phyloP scores from a whole-genome alignment of 2,888 invertebrate species.

The Brachylomia viminalis region DNA sequence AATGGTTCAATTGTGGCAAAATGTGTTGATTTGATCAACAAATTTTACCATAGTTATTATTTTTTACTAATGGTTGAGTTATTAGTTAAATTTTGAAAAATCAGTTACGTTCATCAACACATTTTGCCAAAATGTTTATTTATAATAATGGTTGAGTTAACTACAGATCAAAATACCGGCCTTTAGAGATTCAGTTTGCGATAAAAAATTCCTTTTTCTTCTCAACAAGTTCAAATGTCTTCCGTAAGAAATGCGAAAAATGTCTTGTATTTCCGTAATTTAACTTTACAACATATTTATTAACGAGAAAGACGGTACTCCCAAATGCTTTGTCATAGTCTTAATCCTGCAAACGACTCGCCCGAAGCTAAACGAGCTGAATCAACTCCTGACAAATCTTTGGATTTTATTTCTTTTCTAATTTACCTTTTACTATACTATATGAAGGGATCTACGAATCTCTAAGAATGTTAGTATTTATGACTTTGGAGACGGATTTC shows the following conservation, averaged over 20 bases:
- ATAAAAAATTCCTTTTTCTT: conserved; percentile 19
- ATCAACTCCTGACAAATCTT: conserved; percentile 43
- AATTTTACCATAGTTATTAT: too few relatives aligned
- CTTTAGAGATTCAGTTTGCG: neutral
- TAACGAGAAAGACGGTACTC: conserved; percentile 27
- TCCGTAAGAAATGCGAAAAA: conserved; percentile 27
- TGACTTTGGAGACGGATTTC: conserved; percentile 49
- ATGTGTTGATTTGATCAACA: too few relatives aligned
- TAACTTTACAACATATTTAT: conserved; percentile 50
- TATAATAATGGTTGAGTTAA: too few relatives aligned
- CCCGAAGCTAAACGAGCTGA: conserved; percentile 44
- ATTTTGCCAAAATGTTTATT: too few relatives aligned
- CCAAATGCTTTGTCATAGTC: conserved; percentile 34
- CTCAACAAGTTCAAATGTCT: conserved; percentile 21
- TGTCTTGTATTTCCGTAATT: conserved; percentile 37
- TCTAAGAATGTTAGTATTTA: conserved; percentile 54
- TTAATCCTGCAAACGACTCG: conserved; percentile 42
- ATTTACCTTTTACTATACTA: conserved; percentile 50
- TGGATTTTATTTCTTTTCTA: conserved; percentile 60
- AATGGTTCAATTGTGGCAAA: too few relatives aligned
- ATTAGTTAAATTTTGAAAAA: too few relatives aligned
- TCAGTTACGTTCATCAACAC: too few relatives aligned
- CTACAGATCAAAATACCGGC: too few relatives aligned
- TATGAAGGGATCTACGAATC: conserved; percentile 31
- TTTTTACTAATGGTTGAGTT: too few relatives aligned